These are phyloP conservation scores for Diaperis boleti DNA, from an alignment of 2,888 invertebrate species.

Conservation along the genomic window DNA sequence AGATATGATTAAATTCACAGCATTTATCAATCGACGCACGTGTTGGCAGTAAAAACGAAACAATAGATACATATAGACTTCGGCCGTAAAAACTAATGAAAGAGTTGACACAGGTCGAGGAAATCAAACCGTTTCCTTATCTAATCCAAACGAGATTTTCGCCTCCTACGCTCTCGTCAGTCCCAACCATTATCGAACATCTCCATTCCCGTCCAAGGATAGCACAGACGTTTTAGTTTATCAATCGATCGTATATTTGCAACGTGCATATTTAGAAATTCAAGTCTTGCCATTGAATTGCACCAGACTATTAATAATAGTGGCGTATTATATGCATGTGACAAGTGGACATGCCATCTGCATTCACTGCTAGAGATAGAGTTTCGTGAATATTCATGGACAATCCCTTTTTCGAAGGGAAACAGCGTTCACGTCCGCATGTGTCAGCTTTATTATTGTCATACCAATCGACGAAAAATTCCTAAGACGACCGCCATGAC, in stretches of 20 bases:
- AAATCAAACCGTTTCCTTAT: too few species aligned
- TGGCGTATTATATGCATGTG: slow-evolving; percentile 54
- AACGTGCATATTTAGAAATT: slow-evolving; percentile 51
- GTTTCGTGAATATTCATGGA: slow-evolving; percentile 53
- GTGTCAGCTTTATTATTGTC: slow-evolving; percentile 32
- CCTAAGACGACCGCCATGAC: slow-evolving; percentile 26
- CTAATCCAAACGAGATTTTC: slow-evolving; percentile 1
- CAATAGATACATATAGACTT: too few species aligned
- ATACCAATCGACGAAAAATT: slow-evolving; percentile 38
- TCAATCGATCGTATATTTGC: slow-evolving; percentile 42
- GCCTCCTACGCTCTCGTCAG: slow-evolving; percentile 16
- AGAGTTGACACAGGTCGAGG: too few species aligned
- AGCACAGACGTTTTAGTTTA: slow-evolving; percentile 26
- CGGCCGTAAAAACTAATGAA: too few species aligned
- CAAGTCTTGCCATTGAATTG: slow-evolving; percentile 53
- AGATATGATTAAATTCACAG: too few species aligned
- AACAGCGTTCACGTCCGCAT: slow-evolving; percentile 38
- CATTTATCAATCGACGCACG: too few species aligned
- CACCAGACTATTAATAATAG: slow-evolving; percentile 54
- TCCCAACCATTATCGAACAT: slow-evolving; percentile 28
- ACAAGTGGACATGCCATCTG: slow-evolving; percentile 56
- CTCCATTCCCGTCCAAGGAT: slow-evolving; percentile 31
- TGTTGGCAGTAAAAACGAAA: too few species aligned
- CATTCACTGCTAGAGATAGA: slow-evolving; percentile 53
- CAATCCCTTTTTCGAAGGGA: slow-evolving; percentile 41